Conservation (phyloP, 2,888 invertebrate genomes). For the Myopa testacea region DNA sequence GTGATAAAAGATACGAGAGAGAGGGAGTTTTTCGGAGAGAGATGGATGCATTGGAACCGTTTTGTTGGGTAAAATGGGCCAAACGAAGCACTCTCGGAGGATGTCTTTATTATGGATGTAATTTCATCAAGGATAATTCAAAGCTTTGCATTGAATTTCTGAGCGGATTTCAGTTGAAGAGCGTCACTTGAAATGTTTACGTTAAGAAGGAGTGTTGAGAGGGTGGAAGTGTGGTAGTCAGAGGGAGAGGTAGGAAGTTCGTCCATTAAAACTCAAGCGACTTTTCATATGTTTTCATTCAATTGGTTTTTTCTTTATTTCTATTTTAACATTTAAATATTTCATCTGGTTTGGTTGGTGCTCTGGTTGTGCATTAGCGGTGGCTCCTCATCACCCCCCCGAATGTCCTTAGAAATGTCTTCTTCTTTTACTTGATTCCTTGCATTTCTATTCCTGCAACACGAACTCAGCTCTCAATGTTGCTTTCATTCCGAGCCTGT, state of each 20-base stretch:
- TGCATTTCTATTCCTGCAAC: background rate
- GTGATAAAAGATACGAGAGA: background rate
- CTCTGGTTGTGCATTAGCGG: too few species aligned
- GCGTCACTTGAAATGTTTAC: background rate
- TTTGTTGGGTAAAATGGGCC: background rate
- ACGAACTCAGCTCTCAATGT: background rate
- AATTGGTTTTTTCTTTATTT: background rate
- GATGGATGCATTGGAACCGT: background rate
- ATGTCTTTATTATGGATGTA: slow-evolving; percentile 17
- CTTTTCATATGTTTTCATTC: slow-evolving; percentile 4
- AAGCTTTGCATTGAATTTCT: background rate
- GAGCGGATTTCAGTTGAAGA: background rate
- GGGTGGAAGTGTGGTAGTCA: background rate
- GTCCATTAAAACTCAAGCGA: slow-evolving; percentile 32
- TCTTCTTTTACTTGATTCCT: background rate
- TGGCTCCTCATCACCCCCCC: background rate
- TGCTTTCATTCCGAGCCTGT: background rate
- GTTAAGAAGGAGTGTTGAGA: background rate
- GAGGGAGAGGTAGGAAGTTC: background rate
- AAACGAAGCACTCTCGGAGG: background rate
- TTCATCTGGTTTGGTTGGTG: background rate
- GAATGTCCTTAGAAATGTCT: background rate
- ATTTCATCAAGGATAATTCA: slow-evolving; percentile 37
- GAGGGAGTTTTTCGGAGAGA: background rate
- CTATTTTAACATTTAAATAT: background rate